phyloP scores from a whole-genome alignment of 2,797 vertebrate genomes.

The Falco rusticolus region DNA sequence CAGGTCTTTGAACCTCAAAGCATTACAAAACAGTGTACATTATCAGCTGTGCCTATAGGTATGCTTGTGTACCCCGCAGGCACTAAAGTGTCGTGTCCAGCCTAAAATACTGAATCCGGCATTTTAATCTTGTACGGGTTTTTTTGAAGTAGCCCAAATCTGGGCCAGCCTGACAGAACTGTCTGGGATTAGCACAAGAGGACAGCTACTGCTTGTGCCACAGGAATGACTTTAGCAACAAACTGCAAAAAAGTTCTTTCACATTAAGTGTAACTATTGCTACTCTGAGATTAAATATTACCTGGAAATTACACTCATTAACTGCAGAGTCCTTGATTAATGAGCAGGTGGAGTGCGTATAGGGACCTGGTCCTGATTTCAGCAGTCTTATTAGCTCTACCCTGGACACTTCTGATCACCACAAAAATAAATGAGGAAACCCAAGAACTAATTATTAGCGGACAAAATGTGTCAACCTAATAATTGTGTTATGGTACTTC shows the following conservation, averaged over 20 bases:
- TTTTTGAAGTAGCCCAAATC: background rate
- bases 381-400: constrained; percentile 39
- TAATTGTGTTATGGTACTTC: background rate
- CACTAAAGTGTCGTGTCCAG: background rate
- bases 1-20: constrained; percentile 31
- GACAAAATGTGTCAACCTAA: constrained; percentile 5
- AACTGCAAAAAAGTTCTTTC: background rate
- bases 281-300: constrained; percentile 69
- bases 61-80: background rate
- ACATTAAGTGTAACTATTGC: constrained; percentile 47
- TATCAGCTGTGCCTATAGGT: background rate
- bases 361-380: constrained; percentile 24
- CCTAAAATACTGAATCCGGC: background rate
- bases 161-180: background rate
- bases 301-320: constrained; percentile 81
- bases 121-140: background rate
- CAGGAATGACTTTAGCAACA: background rate
- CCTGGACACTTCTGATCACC: constrained; percentile 17
- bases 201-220: background rate
- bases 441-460: constrained; percentile 22
- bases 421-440: constrained; percentile 51
- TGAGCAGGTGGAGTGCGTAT: constrained; percentile 20
- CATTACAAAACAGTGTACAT: background rate
- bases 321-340: constrained; percentile 76
- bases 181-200: background rate